Base-by-base conservation (phyloP, 2,888 invertebrate genomes). In the Hemithea aestivaria region DNA sequence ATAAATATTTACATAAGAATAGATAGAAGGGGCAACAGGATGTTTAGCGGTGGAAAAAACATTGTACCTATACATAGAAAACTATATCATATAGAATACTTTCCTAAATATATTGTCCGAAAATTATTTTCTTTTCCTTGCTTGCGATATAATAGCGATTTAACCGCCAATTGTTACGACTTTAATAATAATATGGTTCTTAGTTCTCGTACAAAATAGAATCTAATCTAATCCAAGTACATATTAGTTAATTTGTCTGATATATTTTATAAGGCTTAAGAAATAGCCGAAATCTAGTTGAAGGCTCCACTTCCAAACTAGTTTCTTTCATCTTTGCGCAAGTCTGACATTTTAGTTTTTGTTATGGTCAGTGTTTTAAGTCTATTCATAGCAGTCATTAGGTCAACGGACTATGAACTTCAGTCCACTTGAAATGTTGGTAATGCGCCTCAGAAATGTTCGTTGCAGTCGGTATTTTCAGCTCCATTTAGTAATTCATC, bases 1-100 rank as follows among this genome's bases (percentile, higher is more conserved):
- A 53, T 64, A 56, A 58, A 64, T 52, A 62, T 69, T 69, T 58
- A 58, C 65, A 70, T 66, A 48, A 59, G 56, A 65, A 69, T 64
- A 62, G 58, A 54, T 25, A 36, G 36, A 34, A 12, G 9, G 11
- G n/a, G n/a, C 12, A 26, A 56, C 69, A 65, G 72, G 72, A 73
- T 65, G 73, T 69, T 60, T 61, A 53, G 48, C 57, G 52, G 48
- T 55, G 56, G 53, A 56, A 57, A 58, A 56, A 16, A 16, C 16
- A 16, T 16, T 16, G 16, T 16, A n/a, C n/a, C n/a, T n/a, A n/a
- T n/a, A n/a, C n/a, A n/a, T n/a, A n/a, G n/a, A n/a, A n/a, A n/a
- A n/a, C n/a, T n/a, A n/a, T n/a, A n/a, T n/a, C n/a, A n/a, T n/a
- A n/a, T n/a, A n/a, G n/a, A n/a, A n/a, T n/a, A n/a, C n/a, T n/a